phyloP scores from a whole-genome alignment of 2,888 invertebrate species.

The Antitype chi region DNA sequence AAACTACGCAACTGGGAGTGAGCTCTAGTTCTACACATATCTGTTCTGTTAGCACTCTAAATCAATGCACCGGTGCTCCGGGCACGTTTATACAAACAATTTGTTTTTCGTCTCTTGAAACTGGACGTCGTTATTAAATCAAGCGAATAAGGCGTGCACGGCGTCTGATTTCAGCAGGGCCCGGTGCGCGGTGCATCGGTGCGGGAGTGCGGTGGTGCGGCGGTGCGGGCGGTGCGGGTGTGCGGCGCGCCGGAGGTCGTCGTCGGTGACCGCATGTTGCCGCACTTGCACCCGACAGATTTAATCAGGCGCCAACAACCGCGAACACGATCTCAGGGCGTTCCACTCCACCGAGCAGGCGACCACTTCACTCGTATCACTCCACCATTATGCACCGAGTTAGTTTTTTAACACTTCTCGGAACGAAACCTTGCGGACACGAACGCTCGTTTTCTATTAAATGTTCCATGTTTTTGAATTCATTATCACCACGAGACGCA shows the following conservation, averaged over 20 bases:
- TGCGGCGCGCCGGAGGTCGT: constrained; percentile 59
- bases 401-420: constrained; percentile 61
- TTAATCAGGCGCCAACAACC: constrained; percentile 81
- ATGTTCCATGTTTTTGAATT: constrained; percentile 55
- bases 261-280: constrained; percentile 72
- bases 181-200: constrained; percentile 34
- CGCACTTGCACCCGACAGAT: constrained; percentile 80
- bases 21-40: constrained; percentile 36
- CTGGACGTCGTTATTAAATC: constrained; percentile 61
- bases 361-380: constrained; percentile 64
- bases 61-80: constrained; percentile 42
- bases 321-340: constrained; percentile 78
- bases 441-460: constrained; percentile 67
- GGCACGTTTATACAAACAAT: constrained; percentile 45
- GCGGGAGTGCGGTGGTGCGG: constrained; percentile 22
- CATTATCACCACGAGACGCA: constrained; percentile 47
- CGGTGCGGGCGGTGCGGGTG: constrained; percentile 22
- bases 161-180: constrained; percentile 56
- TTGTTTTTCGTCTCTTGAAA: constrained; percentile 49
- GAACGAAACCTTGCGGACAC: constrained; percentile 63
- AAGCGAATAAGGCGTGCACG: constrained; percentile 49
- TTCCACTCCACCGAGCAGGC: constrained; percentile 73
- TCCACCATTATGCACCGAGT: constrained; percentile 62
- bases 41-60: constrained; percentile 32
- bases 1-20: constrained; percentile 45